These are phyloP conservation scores for Pharmacophagus antenor DNA, from an alignment of 2,888 invertebrate species.

Conservation along the genomic window DNA sequence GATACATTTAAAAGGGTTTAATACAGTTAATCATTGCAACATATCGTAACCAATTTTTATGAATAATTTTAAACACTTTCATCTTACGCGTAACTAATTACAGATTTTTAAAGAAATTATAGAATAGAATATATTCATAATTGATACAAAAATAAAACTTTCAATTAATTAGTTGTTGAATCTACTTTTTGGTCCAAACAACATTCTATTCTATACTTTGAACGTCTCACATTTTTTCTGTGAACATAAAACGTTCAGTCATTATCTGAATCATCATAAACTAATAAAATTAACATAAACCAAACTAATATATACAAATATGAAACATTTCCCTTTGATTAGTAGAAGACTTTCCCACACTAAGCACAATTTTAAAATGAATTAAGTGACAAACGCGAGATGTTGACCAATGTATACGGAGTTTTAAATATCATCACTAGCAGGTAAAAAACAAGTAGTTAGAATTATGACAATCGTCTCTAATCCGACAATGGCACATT, in stretches of 20 bases:
- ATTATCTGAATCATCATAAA: slow-evolving; percentile 27
- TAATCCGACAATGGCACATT: slow-evolving; percentile 66
- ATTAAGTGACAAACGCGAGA: slow-evolving; percentile 26
- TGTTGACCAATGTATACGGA: slow-evolving; percentile 15
- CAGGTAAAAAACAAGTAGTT: slow-evolving; percentile 30
- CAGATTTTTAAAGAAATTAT: too few relatives aligned
- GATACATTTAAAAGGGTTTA: slow-evolving; percentile 17
- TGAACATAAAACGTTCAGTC: slow-evolving; percentile 9
- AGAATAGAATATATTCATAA: slow-evolving; percentile 11
- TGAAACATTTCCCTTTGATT: slow-evolving; percentile 31
- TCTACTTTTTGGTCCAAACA: slow-evolving; percentile 22
- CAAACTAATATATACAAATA: slow-evolving; percentile 35
- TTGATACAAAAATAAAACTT: background rate
- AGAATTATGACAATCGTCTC: slow-evolving; percentile 44
- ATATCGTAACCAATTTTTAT: slow-evolving; percentile 12
- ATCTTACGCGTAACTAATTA: slow-evolving; percentile 8
- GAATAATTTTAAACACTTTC: slow-evolving; percentile 7
- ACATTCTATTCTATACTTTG: background rate
- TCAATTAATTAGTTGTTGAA: slow-evolving; percentile 2
- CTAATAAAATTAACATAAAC: slow-evolving; percentile 27
- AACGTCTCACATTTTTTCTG: slow-evolving; percentile 16
- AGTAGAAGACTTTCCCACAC: slow-evolving; percentile 21
- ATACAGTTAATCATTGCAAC: background rate
- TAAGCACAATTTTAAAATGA: slow-evolving; percentile 27
- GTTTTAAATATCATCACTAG: slow-evolving; percentile 19